A percentile compares a stretch with the other conserved stretches of the same genome.
These are phyloP conservation scores for Melanotaenia maccullochi DNA, from an alignment of 2,797 vertebrate genomes.

Conservation along the genomic window DNA sequence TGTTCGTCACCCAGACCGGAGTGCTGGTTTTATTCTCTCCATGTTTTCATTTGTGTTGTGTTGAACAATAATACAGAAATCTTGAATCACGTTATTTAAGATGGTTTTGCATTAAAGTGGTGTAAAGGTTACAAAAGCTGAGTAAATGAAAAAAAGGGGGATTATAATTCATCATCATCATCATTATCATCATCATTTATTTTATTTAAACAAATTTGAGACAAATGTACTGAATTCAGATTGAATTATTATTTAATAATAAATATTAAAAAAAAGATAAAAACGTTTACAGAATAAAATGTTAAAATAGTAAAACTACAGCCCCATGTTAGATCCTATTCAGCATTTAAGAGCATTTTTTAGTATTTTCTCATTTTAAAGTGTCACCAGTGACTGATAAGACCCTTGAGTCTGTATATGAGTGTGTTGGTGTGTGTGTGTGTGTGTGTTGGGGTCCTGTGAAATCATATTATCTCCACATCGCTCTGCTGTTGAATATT, in stretches of 20 bases:
- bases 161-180: not conserved
- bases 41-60: no score
- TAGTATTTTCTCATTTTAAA: slow-evolving; percentile 11
- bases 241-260: not conserved
- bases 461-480: slow-evolving; percentile 40
- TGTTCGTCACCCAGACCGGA: no score
- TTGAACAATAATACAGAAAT: no score
- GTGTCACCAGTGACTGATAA: not conserved
- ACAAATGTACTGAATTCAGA: no score
- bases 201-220: no score
- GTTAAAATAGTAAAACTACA: no score
- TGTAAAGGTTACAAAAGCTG: no score
- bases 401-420: not conserved
- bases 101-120: no score
- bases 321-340: not conserved
- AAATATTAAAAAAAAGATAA: not conserved
- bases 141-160: not conserved
- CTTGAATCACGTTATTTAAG: no score
- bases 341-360: not conserved
- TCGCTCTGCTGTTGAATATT: slow-evolving; percentile 61
- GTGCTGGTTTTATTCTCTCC: no score
- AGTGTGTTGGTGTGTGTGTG: slow-evolving; percentile 4
- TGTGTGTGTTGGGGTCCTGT: slow-evolving; percentile 16
- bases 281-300: not conserved
- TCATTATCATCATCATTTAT: no score